A percentile compares a stretch with the other conserved stretches of the same genome.
These are phyloP conservation scores for Nymphicus hollandicus DNA, from an alignment of 2,113 vertebrate species.

Conservation along the genomic window DNA sequence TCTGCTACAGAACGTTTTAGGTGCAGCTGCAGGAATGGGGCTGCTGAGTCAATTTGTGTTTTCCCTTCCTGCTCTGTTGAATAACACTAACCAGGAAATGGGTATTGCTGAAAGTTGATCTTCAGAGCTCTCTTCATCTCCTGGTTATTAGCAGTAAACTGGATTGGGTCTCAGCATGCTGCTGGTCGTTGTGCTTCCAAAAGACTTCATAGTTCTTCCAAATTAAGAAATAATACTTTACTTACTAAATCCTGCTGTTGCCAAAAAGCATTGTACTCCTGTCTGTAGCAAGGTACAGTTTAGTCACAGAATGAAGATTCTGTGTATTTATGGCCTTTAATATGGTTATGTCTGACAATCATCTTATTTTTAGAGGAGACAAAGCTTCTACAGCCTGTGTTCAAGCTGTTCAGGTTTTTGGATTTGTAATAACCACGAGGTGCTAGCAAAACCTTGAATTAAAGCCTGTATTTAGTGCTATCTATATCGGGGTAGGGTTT, in stretches of 20 bases:
- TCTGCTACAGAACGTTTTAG: not conserved
- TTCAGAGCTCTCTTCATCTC: not conserved
- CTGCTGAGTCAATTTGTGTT: not conserved
- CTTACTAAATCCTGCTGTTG: not conserved
- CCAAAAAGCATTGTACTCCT: not conserved
- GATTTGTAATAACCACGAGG: constrained; percentile 14
- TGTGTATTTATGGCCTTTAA: constrained; percentile 18
- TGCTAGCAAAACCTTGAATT: constrained; percentile 33
- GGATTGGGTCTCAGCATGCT: not conserved
- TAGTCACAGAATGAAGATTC: not conserved
- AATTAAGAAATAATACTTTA: not conserved
- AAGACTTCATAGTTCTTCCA: not conserved
- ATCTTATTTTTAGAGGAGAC: constrained; percentile 36
- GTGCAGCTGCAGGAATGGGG: not conserved
- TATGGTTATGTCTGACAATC: constrained; percentile 24
- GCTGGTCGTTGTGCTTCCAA: not conserved
- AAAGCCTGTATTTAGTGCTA: not conserved
- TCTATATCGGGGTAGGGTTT: not conserved
- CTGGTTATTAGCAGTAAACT: not conserved
- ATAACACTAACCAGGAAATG: not conserved
- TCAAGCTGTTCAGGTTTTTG: constrained; percentile 9
- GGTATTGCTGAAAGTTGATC: not conserved
- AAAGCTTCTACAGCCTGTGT: constrained; percentile 3
- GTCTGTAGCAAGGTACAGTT: not conserved
- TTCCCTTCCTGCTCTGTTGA: not conserved